These are phyloP conservation scores for Pomacea maculata DNA, from an alignment of 1,140 invertebrate genomes.

Conservation along the genomic window DNA sequence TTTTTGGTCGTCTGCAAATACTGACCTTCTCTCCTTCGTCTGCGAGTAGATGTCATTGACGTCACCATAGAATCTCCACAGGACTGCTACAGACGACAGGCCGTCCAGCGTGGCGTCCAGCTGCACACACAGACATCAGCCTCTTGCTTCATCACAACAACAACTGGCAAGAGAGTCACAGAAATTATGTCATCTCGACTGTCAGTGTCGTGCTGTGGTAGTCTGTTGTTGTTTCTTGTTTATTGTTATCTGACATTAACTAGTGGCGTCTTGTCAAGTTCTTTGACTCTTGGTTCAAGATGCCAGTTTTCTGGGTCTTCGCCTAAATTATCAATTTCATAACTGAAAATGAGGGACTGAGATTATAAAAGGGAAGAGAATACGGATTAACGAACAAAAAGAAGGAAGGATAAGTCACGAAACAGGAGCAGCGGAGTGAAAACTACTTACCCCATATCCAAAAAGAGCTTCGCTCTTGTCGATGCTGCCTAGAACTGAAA, in stretches of 20 bases:
- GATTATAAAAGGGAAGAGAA: too few species aligned
- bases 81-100: conserved; percentile 22
- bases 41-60: conserved; percentile 11
- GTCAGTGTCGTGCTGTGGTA: too few species aligned
- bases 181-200: too few species aligned
- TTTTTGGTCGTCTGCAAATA: not conserved
- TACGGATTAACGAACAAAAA: not conserved
- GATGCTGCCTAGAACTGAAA: conserved; percentile 19
- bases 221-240: too few species aligned
- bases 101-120: conserved; percentile 28
- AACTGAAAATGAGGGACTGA: too few species aligned
- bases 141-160: not conserved
- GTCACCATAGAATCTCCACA: conserved; percentile 32
- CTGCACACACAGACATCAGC: conserved; percentile 14
- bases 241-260: too few species aligned
- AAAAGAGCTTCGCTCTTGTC: conserved; percentile 19
- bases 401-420: not conserved
- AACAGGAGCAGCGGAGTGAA: too few species aligned
- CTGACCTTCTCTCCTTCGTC: conserved; percentile 11
- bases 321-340: too few species aligned
- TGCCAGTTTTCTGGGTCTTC: too few species aligned
- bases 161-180: not conserved
- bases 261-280: too few species aligned
- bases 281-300: too few species aligned
- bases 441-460: conserved; percentile 17